Percentiles rank a stretch among this genome's conserved stretches.
phyloP scores from a whole-genome alignment of 2,888 invertebrate species.

The Heteromurus nitidus region DNA sequence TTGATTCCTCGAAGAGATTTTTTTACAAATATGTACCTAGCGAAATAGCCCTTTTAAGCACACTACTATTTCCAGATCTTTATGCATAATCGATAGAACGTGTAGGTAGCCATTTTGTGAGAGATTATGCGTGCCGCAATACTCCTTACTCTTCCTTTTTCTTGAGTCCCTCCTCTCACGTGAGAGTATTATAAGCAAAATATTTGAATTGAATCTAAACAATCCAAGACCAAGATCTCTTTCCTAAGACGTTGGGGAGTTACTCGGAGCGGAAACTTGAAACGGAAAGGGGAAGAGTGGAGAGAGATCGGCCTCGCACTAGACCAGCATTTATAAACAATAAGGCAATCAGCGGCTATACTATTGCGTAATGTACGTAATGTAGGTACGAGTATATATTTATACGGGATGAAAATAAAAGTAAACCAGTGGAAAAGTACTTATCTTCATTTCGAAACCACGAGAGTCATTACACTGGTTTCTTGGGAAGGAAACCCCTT shows the following conservation, averaged over 20 bases:
- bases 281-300: neutral
- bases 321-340: constrained; percentile 6
- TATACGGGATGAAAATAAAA: constrained; percentile 1
- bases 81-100: constrained; percentile 13
- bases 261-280: neutral
- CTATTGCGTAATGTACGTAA: neutral
- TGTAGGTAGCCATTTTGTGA: neutral
- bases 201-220: constrained; percentile 1
- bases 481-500: neutral
- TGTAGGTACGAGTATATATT: neutral
- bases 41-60: neutral
- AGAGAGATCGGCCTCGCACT: neutral
- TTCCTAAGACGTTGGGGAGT: too few species aligned
- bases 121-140: constrained; percentile 26
- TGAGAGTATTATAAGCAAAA: constrained; percentile 3
- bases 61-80: constrained; percentile 12
- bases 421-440: constrained; percentile 31
- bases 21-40: neutral
- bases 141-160: too few species aligned
- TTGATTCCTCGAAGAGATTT: neutral
- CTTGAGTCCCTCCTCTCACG: neutral
- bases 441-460: constrained; percentile 14
- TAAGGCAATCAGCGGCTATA: neutral
- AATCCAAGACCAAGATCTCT: too few species aligned
- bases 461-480: constrained; percentile 16